Evolutionary conservation across 2,797 vertebrate species (phyloP).

Genomic region (Numenius phaeopus): DNA sequence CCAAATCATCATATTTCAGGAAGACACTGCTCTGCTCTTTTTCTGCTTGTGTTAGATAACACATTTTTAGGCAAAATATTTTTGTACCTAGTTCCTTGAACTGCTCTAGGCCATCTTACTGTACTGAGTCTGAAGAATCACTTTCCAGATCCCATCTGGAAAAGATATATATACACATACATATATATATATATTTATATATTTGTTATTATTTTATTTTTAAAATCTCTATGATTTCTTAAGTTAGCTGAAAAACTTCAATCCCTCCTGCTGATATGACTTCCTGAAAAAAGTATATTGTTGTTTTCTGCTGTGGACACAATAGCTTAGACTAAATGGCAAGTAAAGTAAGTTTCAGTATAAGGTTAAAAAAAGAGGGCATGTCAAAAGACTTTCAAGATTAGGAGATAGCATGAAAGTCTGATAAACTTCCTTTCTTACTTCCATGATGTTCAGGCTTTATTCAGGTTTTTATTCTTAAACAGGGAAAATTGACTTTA

Average conservation of each 20-base stretch:
- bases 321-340: not conserved
- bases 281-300: not conserved
- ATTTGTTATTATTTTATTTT: not conserved
- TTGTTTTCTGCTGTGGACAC: not conserved
- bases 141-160: not conserved
- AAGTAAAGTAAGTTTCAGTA: not conserved
- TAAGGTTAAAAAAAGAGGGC: not conserved
- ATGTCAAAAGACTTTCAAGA: not conserved
- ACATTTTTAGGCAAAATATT: not conserved
- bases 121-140: not conserved
- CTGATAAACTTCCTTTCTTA: not conserved
- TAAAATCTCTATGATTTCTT: not conserved
- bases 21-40: not conserved
- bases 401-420: not conserved
- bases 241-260: not conserved
- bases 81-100: not conserved
- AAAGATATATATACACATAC: not conserved
- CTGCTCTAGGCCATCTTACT: not conserved
- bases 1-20: not conserved
- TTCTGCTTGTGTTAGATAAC: not conserved
- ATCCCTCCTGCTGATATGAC: not conserved
- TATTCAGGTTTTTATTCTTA: not conserved
- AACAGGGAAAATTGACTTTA: not conserved
- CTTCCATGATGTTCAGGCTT: not conserved
- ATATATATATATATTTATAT: not conserved